Evolutionary conservation across 2,888 invertebrate genomes (phyloP).

Genomic region (Phalangium opilio): DNA sequence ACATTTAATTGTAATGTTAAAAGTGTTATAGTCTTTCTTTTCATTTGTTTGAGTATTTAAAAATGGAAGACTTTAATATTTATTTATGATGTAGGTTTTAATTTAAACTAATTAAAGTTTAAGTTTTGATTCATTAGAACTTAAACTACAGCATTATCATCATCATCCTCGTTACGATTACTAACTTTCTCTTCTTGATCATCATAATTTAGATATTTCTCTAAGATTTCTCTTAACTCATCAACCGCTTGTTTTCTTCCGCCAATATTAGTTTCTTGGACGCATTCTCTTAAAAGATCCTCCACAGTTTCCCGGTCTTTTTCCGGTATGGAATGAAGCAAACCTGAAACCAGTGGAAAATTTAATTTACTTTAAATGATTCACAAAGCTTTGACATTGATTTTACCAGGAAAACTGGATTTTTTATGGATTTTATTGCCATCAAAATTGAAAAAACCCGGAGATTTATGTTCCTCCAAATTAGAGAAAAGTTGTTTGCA

Average conservation of each 20-base stretch:
- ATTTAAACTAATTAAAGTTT: too few species aligned
- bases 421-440: slow-evolving; percentile 14
- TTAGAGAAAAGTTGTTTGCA: slow-evolving; percentile 19
- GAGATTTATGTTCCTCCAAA: slow-evolving; percentile 16
- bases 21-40: too few species aligned
- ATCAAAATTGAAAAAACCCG: slow-evolving; percentile 18
- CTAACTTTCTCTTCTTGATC: slow-evolving; percentile 8
- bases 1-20: too few species aligned
- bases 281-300: slow-evolving; percentile 19
- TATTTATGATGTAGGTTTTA: too few species aligned
- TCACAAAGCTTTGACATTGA: too few species aligned
- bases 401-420: slow-evolving; percentile 13
- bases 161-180: neutral
- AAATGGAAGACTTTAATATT: too few species aligned
- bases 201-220: slow-evolving; percentile 13
- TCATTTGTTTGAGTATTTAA: too few species aligned
- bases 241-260: slow-evolving; percentile 17
- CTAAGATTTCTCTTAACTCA: slow-evolving; percentile 16
- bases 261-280: slow-evolving; percentile 18
- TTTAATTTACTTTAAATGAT: too few species aligned
- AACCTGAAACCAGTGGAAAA: slow-evolving; percentile 11
- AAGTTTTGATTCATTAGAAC: too few species aligned
- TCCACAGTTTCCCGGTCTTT: slow-evolving; percentile 16
- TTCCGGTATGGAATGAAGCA: slow-evolving; percentile 16
- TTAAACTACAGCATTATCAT: neutral